A percentile compares a stretch with the other conserved stretches of the same genome.
phyloP scores from a whole-genome alignment of 2,797 vertebrate species.

The Ciconia nigra region DNA sequence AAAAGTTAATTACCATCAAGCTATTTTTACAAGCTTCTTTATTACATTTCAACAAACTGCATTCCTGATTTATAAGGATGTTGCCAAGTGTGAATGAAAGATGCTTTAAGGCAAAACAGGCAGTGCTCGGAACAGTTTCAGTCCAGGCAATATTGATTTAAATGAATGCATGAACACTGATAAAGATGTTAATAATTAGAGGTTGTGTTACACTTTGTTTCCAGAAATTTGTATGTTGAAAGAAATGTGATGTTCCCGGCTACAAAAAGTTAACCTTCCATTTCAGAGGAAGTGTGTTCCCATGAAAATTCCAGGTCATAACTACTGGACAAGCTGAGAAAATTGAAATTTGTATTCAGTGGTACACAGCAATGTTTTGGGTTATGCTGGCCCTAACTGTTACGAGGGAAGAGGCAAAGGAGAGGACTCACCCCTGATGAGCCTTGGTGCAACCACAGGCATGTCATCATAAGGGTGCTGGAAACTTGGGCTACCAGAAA shows the following conservation, averaged over 20 bases:
- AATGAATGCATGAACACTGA: slow-evolving; percentile 23
- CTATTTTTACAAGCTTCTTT: slow-evolving; percentile 10
- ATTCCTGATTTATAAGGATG: background rate
- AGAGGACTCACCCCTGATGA: background rate
- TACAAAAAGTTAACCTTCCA: background rate
- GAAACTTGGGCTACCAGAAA: background rate
- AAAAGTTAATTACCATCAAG: slow-evolving; percentile 30
- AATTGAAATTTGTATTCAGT: background rate
- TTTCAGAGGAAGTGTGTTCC: background rate
- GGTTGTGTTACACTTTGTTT: slow-evolving; percentile 26
- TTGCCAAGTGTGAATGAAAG: slow-evolving; percentile 53
- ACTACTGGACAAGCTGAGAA: background rate
- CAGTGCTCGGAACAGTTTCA: background rate
- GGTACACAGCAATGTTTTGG: background rate
- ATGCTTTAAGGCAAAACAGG: slow-evolving; percentile 58
- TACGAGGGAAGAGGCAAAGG: background rate
- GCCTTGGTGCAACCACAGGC: background rate
- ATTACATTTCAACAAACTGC: background rate
- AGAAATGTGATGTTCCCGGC: background rate
- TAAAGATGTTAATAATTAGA: slow-evolving; percentile 65
- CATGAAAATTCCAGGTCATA: background rate
- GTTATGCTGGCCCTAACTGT: background rate
- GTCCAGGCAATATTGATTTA: slow-evolving; percentile 8
- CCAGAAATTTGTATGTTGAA: background rate
- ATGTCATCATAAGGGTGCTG: background rate